Evolutionary conservation across 2,888 invertebrate species (phyloP).

Genomic region (Harmothoe impar): DNA sequence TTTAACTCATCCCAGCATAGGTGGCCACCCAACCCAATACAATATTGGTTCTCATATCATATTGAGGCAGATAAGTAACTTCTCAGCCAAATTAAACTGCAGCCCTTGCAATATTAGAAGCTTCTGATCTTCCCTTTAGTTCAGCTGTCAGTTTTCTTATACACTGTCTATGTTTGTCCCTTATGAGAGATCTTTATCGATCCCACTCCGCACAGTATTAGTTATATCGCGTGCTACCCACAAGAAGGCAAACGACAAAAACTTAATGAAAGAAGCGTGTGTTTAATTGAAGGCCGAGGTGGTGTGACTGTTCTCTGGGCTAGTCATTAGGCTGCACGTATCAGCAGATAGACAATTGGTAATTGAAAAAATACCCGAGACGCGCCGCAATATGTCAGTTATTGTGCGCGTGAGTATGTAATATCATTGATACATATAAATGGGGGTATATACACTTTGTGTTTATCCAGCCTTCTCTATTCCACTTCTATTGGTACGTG

Average conservation of each 20-base stretch:
- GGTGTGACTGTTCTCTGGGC: neutral
- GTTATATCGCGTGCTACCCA: neutral
- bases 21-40: too few relatives aligned
- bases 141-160: neutral
- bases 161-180: neutral
- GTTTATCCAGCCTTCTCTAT: too few relatives aligned
- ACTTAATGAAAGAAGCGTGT: neutral
- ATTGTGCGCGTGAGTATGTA: too few relatives aligned
- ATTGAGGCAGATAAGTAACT: slow-evolving; percentile 97
- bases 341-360: neutral
- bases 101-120: too few relatives aligned
- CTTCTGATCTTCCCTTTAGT: too few relatives aligned
- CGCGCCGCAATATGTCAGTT: neutral
- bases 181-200: neutral
- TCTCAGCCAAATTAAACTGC: slow-evolving; percentile 81
- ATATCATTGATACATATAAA: too few relatives aligned
- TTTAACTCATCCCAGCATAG: too few relatives aligned
- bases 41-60: too few relatives aligned
- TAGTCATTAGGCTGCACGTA: neutral
- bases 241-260: neutral
- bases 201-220: neutral
- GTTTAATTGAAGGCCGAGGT: neutral
- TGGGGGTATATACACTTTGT: too few relatives aligned
- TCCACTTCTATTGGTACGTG: too few relatives aligned
- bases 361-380: slow-evolving; percentile 2